A percentile compares a stretch with the other conserved stretches of the same genome.
Evolutionary conservation across 2,888 invertebrate species (phyloP).

Genomic region (Chalcis sispes): DNA sequence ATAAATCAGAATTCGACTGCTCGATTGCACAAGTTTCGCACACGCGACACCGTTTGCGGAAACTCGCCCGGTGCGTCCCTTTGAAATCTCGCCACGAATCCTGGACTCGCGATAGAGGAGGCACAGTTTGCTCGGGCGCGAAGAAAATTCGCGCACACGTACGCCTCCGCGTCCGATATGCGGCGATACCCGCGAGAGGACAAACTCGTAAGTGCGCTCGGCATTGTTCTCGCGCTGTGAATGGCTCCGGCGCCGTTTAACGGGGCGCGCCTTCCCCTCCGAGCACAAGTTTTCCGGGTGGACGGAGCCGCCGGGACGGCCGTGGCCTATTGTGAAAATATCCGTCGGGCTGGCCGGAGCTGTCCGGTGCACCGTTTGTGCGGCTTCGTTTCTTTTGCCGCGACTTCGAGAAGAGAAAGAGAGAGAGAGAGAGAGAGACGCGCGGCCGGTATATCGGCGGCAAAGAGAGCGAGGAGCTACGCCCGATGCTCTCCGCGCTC

Average conservation of each 20-base stretch:
- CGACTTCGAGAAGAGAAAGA: slow-evolving; percentile 6
- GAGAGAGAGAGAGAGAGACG: slow-evolving; percentile 12
- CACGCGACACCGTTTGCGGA: background rate
- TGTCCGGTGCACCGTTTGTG: slow-evolving; percentile 69
- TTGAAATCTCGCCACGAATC: slow-evolving; percentile 47
- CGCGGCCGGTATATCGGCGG: too few relatives aligned
- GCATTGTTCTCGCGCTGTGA: slow-evolving; percentile 50
- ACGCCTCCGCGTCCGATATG: slow-evolving; percentile 11
- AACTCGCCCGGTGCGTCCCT: slow-evolving; percentile 18
- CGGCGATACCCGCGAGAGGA: slow-evolving; percentile 1
- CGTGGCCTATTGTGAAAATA: slow-evolving; percentile 74
- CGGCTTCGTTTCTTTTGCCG: background rate
- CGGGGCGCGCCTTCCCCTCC: background rate
- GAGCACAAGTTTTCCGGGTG: slow-evolving; percentile 41
- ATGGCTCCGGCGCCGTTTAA: slow-evolving; percentile 50
- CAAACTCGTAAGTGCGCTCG: slow-evolving; percentile 16
- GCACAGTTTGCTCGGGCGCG: slow-evolving; percentile 42
- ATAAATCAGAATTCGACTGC: background rate
- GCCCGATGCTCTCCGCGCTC: slow-evolving; percentile 15
- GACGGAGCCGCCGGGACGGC: slow-evolving; percentile 57
- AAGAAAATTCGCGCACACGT: slow-evolving; percentile 40
- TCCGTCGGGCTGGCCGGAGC: slow-evolving; percentile 67
- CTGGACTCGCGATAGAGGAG: slow-evolving; percentile 42
- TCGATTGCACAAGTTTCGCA: slow-evolving; percentile 28
- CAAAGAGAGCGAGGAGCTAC: slow-evolving; percentile 33